Evolutionary conservation across 92 coral and sea anemone genomes (phyloP).

Genomic region (Epizoanthus ramosus): DNA sequence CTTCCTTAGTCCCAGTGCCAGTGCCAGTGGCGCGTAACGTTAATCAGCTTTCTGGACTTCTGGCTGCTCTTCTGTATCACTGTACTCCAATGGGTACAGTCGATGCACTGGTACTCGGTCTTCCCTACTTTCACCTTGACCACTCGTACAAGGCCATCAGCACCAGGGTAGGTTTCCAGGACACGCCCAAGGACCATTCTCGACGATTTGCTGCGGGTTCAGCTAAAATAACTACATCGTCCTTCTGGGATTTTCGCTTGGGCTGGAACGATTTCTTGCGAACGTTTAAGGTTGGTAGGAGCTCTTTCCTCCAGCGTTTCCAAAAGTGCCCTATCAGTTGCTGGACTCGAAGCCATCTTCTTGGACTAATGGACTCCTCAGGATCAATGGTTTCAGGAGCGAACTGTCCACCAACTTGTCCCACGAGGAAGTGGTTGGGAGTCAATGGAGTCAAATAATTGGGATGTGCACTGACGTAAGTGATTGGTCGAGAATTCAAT

Average conservation of each 20-base stretch:
- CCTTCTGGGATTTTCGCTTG: constrained; percentile 48
- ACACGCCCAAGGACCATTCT: constrained; percentile 70
- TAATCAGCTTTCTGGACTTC: no score
- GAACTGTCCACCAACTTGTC: constrained; percentile 66
- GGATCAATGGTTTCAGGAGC: constrained; percentile 56
- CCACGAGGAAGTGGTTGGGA: constrained; percentile 42
- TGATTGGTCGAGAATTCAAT: no score
- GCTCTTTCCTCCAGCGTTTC: constrained; percentile 63
- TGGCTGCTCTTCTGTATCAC: no score
- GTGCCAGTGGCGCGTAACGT: no score
- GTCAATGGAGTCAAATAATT: constrained; percentile 41
- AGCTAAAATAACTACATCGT: constrained; percentile 57
- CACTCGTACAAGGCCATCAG: constrained; percentile 57
- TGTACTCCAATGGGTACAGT: constrained; percentile 56
- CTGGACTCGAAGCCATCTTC: constrained; percentile 70
- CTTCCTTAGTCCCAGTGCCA: no score
- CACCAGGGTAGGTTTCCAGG: constrained; percentile 38
- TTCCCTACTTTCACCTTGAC: constrained; percentile 29
- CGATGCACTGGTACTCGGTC: constrained; percentile 45
- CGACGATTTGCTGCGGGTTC: constrained; percentile 53
- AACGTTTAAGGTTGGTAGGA: constrained; percentile 58
- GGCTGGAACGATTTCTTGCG: constrained; percentile 68
- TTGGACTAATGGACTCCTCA: constrained; percentile 54
- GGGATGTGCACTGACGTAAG: constrained; percentile 58
- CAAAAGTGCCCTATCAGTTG: constrained; percentile 64